Base-by-base conservation (phyloP, 2,888 invertebrate genomes). In the Ellobium chinense region DNA sequence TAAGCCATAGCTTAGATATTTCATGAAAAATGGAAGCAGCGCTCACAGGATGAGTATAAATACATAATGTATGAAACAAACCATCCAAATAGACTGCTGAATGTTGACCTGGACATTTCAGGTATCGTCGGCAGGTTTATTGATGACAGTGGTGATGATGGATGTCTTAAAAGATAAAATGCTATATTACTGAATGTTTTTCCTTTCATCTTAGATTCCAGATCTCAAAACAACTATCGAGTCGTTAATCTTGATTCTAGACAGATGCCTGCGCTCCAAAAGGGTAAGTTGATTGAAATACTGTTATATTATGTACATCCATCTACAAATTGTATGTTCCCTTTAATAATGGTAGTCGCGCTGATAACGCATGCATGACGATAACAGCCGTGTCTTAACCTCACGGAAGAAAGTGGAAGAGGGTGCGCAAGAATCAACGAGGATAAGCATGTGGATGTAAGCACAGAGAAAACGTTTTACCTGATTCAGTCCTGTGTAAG, bases 191-290 rank as follows among this genome's bases (percentile, higher is more conserved):
- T 2, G 9, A 18, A 37, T 2, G 9, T 37, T 12, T 14, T 37
- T 60, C 0, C 21, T 46, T 75, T 65, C 65, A 24, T 54, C n/a
- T n/a, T n/a, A 63, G 65, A 65, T 56, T 7, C 18, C 34, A 56
- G 46, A 21, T 3, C 18, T 21, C 9, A 37, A 24, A 1, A 12
- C 58, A 77, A 68, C 39, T 36, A 27, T 27, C 56, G 77, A 58
- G 68, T 77, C 37, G 58, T 77, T n/a, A 68, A 68, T 29, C 58
- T 77, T 58, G 68, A 68, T 31, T 37, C 63, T 27, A 63, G 60
- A 31, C 56, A 29, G 1, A 31, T 56, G n/a, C 58, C 34, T 31
- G 2, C 68, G 24, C 24, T 37, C 1, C 56, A 58, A 36, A 72
- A 36, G 4, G 58, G 72, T 72, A n/a, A n/a, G n/a, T n/a, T n/a